These are phyloP conservation scores for Troglohyphantes excavatus DNA, from an alignment of 2,888 invertebrate species.

Conservation along the genomic window DNA sequence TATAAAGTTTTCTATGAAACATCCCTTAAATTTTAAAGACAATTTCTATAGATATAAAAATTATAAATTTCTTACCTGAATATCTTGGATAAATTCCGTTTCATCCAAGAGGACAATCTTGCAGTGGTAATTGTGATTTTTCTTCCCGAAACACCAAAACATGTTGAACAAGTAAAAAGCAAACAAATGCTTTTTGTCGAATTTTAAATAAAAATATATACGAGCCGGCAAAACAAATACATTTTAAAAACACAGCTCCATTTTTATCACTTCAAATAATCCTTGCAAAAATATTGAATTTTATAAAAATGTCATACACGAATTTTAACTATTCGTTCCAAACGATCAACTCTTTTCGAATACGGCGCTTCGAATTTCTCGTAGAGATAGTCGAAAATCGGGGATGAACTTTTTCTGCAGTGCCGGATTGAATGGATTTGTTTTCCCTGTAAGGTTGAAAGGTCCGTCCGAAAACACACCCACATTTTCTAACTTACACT, in stretches of 20 bases:
- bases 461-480: slow-evolving; percentile 60
- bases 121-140: slow-evolving; percentile 85
- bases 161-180: neutral
- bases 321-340: neutral
- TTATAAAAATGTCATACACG: too few relatives aligned
- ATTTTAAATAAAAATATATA: neutral
- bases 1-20: too few relatives aligned
- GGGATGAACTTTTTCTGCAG: slow-evolving; percentile 41
- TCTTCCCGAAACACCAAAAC: slow-evolving; percentile 83
- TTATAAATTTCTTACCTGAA: slow-evolving; percentile 87
- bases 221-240: neutral
- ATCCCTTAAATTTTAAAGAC: neutral
- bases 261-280: slow-evolving; percentile 17
- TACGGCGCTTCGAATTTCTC: slow-evolving; percentile 40
- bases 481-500: slow-evolving; percentile 49
- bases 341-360: slow-evolving; percentile 27
- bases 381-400: slow-evolving; percentile 5
- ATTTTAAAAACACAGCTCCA: neutral
- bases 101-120: slow-evolving; percentile 95
- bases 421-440: slow-evolving; percentile 48
- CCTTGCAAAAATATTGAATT: neutral
- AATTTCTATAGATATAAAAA: neutral
- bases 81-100: slow-evolving; percentile 93
- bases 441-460: slow-evolving; percentile 48
- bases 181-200: neutral